These are phyloP conservation scores for Pygoscelis antarcticus DNA, from an alignment of 2,113 vertebrate species.

Conservation along the genomic window DNA sequence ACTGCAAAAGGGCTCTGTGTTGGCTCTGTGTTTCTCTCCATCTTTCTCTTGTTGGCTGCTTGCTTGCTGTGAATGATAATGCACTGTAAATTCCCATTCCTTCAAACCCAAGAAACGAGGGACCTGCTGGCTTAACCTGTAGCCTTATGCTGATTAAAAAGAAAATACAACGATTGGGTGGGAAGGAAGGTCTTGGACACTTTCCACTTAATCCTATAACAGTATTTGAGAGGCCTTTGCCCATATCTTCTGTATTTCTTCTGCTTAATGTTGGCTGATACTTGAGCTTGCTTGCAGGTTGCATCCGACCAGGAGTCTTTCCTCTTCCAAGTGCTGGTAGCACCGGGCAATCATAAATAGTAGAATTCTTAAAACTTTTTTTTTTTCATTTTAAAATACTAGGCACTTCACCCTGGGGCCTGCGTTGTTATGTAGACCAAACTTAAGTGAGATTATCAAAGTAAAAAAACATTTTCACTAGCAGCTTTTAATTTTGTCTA, in stretches of 20 bases:
- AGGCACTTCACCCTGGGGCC: background rate
- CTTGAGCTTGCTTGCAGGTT: background rate
- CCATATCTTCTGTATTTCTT: background rate
- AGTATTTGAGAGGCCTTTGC: background rate
- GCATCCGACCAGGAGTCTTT: background rate
- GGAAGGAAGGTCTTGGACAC: background rate
- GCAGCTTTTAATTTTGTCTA: background rate
- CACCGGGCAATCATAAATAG: background rate
- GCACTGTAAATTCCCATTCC: background rate
- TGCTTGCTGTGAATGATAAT: background rate
- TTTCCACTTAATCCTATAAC: background rate
- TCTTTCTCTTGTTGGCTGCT: background rate
- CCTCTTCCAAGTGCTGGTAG: background rate
- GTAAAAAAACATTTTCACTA: background rate
- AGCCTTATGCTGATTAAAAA: background rate
- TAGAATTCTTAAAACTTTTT: too few species aligned
- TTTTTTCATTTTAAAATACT: background rate
- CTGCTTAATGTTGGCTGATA: background rate
- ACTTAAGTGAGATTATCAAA: background rate
- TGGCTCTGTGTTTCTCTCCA: background rate
- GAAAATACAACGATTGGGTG: rapidly evolving
- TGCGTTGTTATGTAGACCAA: background rate
- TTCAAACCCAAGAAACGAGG: background rate
- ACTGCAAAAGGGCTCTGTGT: background rate
- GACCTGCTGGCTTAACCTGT: background rate